Evolutionary conservation across 2,113 vertebrate genomes (phyloP), one percentile per base, ranked within the genome.

Genomic region (Nannobrachium achirus): DNA sequence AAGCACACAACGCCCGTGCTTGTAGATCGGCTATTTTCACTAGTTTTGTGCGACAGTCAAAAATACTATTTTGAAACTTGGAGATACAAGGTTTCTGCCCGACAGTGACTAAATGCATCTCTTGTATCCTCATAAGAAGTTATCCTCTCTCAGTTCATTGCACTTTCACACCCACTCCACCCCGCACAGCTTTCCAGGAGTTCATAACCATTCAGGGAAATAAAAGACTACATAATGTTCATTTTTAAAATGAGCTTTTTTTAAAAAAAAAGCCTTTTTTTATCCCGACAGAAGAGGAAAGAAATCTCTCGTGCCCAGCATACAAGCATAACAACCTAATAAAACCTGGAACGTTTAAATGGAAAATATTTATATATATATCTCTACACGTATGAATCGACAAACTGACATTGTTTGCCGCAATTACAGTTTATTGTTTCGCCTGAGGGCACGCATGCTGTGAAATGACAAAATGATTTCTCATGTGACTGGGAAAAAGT

Each of bases 181-280:
- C 15, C 67, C 25, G 6, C 25, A 5, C 25, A 4, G 25, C 25
- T 33, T 33, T 33, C 25, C 25, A 33, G 25, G 25, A 33, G 25
- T 33, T 33, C 69, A 81, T 81, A 74, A 69, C 85, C 71, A 61
- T 44, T 51, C 56, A 60, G 68, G 60, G 71, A 73, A 56, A 71
- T 76, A 79, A 76, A 82, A 87, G 61, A 61, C 48, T 20, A 69
- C 80, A 86, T 74, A 74, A 71, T 74, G 25, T 33, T 33, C 25
- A 33, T 33, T 33, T 33, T 33, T 33, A 1, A 33, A 33, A 33
- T 33, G 25, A 33, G 25, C 25, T 33, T 33, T 4, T 33, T 33
- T 4, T 33, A 33, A 33, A n/a, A n/a, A n/a, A n/a, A n/a, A n/a
- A n/a, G n/a, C n/a, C n/a, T n/a, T n/a, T 33, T 33, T 33, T 1